A percentile compares a stretch with the other conserved stretches of the same genome.
phyloP scores from a whole-genome alignment of 2,888 invertebrate genomes.

The Saturnia japonica region DNA sequence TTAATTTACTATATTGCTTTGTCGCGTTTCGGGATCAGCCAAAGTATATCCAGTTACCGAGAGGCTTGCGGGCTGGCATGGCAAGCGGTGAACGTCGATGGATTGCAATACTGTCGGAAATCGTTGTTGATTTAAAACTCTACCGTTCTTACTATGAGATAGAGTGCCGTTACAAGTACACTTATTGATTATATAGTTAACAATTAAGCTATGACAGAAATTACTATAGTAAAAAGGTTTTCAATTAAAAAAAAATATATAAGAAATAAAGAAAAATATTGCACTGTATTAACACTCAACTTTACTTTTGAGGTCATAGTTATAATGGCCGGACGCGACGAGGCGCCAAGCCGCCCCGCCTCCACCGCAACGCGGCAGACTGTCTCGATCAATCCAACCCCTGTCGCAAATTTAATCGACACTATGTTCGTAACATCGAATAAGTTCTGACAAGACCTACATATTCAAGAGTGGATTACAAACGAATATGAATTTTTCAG shows the following conservation, averaged over 20 bases:
- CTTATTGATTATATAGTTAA: no score
- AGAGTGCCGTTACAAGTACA: no score
- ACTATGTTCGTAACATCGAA: background rate
- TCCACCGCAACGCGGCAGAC: conserved; percentile 24
- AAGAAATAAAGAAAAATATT: background rate
- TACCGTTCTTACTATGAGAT: no score
- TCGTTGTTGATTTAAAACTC: no score
- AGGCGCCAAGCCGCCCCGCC: conserved; percentile 8
- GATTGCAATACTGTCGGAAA: no score
- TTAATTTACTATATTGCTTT: no score
- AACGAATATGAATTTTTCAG: background rate
- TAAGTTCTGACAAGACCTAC: background rate
- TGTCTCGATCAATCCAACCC: conserved; percentile 49
- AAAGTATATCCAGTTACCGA: no score
- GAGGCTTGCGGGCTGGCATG: no score
- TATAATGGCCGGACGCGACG: background rate
- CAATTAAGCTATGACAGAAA: background rate
- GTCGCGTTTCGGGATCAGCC: no score
- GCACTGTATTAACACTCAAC: background rate
- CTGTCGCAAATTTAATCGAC: conserved; percentile 34
- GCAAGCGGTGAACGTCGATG: no score
- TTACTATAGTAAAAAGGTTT: background rate
- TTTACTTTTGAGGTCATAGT: conserved; percentile 5
- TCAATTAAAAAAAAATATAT: background rate
- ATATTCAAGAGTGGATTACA: background rate